Evolutionary conservation across 2,113 vertebrate genomes (phyloP).

Genomic region (Prionailurus viverrinus): DNA sequence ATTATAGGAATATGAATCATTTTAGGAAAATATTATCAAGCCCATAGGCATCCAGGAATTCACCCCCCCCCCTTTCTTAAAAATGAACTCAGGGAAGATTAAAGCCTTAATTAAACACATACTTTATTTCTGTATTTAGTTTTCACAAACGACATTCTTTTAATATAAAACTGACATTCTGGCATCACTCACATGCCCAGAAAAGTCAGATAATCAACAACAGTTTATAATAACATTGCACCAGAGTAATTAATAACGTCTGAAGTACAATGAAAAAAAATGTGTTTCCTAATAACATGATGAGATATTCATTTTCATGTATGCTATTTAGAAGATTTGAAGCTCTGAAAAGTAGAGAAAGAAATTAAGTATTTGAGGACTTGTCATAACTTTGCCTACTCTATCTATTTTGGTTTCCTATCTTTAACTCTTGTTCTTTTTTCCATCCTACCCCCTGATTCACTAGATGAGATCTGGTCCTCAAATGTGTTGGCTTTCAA

Average conservation of each 20-base stretch:
- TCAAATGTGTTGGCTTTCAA: neutral
- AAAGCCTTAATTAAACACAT: slow-evolving; percentile 90
- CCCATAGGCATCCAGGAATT: slow-evolving; percentile 80
- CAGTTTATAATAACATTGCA: slow-evolving; percentile 85
- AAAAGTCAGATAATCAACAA: slow-evolving; percentile 87
- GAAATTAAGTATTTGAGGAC: neutral
- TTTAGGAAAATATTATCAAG: slow-evolving; percentile 86
- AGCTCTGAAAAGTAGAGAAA: neutral
- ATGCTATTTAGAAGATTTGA: neutral
- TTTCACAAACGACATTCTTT: slow-evolving; percentile 87
- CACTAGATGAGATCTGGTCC: neutral
- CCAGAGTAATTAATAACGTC: slow-evolving; percentile 83
- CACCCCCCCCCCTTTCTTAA: slow-evolving; percentile 59
- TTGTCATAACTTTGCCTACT: neutral
- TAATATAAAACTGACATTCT: slow-evolving; percentile 88
- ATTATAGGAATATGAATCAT: slow-evolving; percentile 80
- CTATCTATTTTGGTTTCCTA: neutral
- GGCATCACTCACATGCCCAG: slow-evolving; percentile 84
- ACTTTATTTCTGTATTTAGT: slow-evolving; percentile 89
- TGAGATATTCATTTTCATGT: slow-evolving; percentile 62
- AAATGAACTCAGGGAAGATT: slow-evolving; percentile 86
- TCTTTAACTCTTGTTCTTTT: neutral
- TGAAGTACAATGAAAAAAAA: slow-evolving; percentile 77
- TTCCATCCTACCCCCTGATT: neutral
- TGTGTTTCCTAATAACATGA: slow-evolving; percentile 51